phyloP scores from a whole-genome alignment of 2,797 vertebrate species.

The Tapirus indicus region DNA sequence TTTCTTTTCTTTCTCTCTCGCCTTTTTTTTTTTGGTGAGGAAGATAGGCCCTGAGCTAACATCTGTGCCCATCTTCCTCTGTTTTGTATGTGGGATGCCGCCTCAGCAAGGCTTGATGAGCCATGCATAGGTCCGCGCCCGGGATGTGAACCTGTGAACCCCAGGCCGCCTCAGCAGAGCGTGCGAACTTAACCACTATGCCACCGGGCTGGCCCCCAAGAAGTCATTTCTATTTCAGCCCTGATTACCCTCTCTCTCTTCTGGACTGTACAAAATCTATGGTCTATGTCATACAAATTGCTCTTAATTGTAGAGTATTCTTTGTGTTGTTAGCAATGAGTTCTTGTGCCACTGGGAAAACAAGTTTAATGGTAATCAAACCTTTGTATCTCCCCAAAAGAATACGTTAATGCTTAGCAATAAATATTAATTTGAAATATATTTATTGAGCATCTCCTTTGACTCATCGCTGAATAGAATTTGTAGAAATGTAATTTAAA shows the following conservation, averaged over 20 bases:
- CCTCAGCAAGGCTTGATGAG: no score
- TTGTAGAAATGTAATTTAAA: slow-evolving; percentile 41
- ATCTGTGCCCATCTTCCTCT: no score
- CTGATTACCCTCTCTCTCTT: not conserved
- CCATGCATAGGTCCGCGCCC: no score
- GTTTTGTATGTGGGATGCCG: no score
- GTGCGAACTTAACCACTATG: no score
- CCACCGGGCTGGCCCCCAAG: not conserved
- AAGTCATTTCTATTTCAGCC: slow-evolving; percentile 24
- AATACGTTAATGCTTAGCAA: slow-evolving; percentile 17
- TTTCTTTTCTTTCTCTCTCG: not conserved
- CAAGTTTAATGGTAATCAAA: slow-evolving; percentile 59
- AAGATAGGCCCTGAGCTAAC: no score
- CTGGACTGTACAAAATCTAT: not conserved
- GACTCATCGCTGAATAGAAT: not conserved
- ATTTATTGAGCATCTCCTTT: slow-evolving; percentile 20
- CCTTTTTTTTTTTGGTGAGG: no score
- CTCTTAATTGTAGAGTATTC: not conserved
- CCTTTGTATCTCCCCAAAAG: not conserved
- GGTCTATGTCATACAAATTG: not conserved
- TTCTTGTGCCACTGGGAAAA: slow-evolving; percentile 6
- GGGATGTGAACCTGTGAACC: no score
- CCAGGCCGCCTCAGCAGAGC: no score
- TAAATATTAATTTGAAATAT: slow-evolving; percentile 37
- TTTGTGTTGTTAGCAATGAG: not conserved